Conservation (phyloP, 2,113 vertebrate species). For the Prolemur simus region DNA sequence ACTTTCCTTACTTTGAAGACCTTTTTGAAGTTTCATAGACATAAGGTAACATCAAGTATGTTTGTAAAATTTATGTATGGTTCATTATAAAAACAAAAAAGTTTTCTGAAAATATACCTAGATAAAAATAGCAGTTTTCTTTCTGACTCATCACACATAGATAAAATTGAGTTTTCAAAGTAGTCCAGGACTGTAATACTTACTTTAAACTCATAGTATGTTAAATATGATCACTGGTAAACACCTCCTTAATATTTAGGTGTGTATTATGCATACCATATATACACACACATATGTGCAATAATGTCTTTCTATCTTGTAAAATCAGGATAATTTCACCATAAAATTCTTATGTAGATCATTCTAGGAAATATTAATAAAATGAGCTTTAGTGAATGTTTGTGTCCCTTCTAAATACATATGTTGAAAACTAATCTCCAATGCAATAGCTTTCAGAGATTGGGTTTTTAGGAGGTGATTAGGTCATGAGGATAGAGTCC, state of each 20-base stretch:
- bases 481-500: not conserved
- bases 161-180: not conserved
- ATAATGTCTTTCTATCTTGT: not conserved
- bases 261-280: not conserved
- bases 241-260: not conserved
- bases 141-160: not conserved
- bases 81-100: conserved; percentile 14
- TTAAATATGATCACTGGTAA: conserved; percentile 4
- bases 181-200: not conserved
- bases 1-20: conserved; percentile 24
- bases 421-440: not conserved
- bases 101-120: conserved; percentile 12
- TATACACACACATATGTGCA: not conserved
- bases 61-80: conserved; percentile 11
- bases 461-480: not conserved
- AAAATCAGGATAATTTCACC: conserved; percentile 24
- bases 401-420: not conserved
- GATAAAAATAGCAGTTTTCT: not conserved
- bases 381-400: not conserved
- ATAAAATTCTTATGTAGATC: not conserved
- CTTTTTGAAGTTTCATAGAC: conserved; percentile 5
- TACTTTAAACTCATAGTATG: not conserved
- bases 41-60: conserved; percentile 21
- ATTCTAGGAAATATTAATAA: not conserved
- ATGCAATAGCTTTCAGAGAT: not conserved